Evolutionary conservation across 1,140 invertebrate species (phyloP).

Genomic region (Drosophila suzukii): DNA sequence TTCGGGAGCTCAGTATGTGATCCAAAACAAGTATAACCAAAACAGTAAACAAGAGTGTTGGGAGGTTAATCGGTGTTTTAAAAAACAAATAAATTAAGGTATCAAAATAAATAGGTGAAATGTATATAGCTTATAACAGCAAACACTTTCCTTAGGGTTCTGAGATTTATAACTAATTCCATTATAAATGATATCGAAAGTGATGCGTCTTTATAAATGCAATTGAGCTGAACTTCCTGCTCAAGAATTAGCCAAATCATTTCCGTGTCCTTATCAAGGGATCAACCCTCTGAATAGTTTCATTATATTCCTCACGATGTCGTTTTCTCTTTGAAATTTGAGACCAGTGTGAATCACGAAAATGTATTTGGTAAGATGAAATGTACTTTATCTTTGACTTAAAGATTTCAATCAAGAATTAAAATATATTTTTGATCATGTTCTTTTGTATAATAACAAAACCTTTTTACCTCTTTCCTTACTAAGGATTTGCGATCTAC

Average conservation of each 20-base stretch:
- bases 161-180: background rate
- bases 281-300: slow-evolving; percentile 14
- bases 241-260: slow-evolving; percentile 15
- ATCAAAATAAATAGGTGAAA: background rate
- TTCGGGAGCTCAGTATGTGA: background rate
- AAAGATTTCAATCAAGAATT: background rate
- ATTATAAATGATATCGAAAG: background rate
- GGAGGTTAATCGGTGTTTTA: no score
- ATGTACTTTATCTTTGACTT: slow-evolving; percentile 7
- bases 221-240: slow-evolving; percentile 17
- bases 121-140: no score
- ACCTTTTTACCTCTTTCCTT: no score
- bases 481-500: background rate
- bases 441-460: no score
- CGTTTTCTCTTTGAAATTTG: slow-evolving; percentile 21
- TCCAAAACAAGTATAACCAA: background rate
- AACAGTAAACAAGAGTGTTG: background rate
- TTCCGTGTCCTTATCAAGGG: slow-evolving; percentile 7
- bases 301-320: slow-evolving; percentile 27
- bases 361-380: slow-evolving; percentile 1
- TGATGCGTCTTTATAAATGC: background rate
- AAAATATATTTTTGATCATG: background rate
- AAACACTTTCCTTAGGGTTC: no score
- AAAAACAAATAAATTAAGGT: background rate
- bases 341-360: slow-evolving; percentile 6